Conservation (phyloP, 2,888 invertebrate species). For the Drosophila kuntzei region DNA sequence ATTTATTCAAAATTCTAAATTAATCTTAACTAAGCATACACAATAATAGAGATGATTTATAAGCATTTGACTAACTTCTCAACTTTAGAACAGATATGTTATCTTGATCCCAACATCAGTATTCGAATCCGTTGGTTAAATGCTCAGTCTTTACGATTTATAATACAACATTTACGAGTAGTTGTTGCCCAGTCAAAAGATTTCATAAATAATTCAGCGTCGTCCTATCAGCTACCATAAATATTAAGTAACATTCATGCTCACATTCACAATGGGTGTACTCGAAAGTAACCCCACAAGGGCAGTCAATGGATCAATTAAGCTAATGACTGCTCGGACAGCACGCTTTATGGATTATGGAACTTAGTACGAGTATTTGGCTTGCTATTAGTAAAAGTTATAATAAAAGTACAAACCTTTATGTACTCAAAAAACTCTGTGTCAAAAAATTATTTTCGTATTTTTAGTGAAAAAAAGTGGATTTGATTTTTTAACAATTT, state of each 20-base stretch:
- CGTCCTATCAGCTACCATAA: conserved; percentile 25
- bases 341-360: conserved; percentile 25
- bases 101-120: conserved; percentile 32
- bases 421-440: not conserved
- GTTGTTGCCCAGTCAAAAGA: conserved; percentile 19
- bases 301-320: conserved; percentile 40
- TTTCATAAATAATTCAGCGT: conserved; percentile 37
- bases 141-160: conserved; percentile 19
- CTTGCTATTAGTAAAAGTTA: not conserved
- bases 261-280: conserved; percentile 5
- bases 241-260: conserved; percentile 9
- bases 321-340: conserved; percentile 30
- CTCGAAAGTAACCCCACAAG: conserved; percentile 8
- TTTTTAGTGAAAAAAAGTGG: too few relatives aligned
- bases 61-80: not conserved
- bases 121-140: conserved; percentile 8
- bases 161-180: conserved; percentile 9
- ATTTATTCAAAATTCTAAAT: not conserved
- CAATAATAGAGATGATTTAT: conserved; percentile 6
- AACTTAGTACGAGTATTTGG: not conserved
- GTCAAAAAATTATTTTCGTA: too few relatives aligned
- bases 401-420: conserved; percentile 10
- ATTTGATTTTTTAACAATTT: too few relatives aligned
- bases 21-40: not conserved
- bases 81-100: conserved; percentile 25